Conservation (phyloP, 2,797 vertebrate species). For the Hozukius guyotensis region DNA sequence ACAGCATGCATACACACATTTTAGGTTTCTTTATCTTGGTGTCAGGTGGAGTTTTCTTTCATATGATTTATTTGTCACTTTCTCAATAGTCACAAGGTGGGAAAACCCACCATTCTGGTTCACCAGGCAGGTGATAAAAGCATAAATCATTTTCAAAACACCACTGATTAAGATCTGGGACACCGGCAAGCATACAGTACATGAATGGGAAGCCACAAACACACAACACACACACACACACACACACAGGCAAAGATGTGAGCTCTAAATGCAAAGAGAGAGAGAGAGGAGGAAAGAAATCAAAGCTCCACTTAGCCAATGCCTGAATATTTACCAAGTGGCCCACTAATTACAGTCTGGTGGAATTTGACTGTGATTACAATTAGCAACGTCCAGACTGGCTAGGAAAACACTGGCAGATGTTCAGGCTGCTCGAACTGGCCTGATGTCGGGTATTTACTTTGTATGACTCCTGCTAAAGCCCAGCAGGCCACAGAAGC, state of each 20-base stretch:
- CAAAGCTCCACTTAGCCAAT: constrained; percentile 65
- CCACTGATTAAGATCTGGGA: constrained; percentile 56
- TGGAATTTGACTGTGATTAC: constrained; percentile 75
- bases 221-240: constrained; percentile 4
- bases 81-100: constrained; percentile 1
- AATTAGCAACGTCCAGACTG: constrained; percentile 71
- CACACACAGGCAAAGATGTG: background rate
- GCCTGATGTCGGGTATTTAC: constrained; percentile 36
- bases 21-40: background rate
- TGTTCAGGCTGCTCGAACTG: constrained; percentile 54
- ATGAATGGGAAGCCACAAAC: constrained; percentile 40
- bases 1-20: background rate
- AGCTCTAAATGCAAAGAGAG: constrained; percentile 11
- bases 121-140: constrained; percentile 42
- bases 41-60: background rate
- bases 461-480: constrained; percentile 20
- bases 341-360: constrained; percentile 71
- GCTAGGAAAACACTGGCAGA: constrained; percentile 73
- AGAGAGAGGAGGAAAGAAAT: constrained; percentile 10
- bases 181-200: constrained; percentile 26
- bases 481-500: background rate
- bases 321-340: constrained; percentile 72
- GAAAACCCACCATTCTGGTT: constrained; percentile 31
- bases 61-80: background rate
- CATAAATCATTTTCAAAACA: constrained; percentile 46